A percentile compares a stretch with the other conserved stretches of the same genome.
Conservation (phyloP, 2,113 vertebrate genomes). For the Acanthochromis polyacanthus region DNA sequence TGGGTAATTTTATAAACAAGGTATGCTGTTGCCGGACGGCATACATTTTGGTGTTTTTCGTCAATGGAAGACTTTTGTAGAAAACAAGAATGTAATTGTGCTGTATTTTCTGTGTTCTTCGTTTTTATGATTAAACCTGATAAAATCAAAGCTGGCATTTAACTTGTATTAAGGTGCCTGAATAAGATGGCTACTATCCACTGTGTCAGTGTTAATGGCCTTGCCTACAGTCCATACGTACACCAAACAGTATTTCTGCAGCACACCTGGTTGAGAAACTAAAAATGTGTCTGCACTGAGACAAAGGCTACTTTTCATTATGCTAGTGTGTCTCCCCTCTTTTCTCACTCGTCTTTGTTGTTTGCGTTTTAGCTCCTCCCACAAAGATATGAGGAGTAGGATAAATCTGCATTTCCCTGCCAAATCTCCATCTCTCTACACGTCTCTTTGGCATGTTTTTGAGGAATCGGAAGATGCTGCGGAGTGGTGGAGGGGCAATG, state of each 20-base stretch:
- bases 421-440: too few species aligned
- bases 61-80: conserved; percentile 49
- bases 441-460: not conserved
- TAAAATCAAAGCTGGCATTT: not conserved
- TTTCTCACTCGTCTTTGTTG: too few species aligned
- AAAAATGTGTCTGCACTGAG: too few species aligned
- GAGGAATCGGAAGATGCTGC: not conserved
- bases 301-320: too few species aligned
- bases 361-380: too few species aligned
- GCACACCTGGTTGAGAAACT: too few species aligned
- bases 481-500: too few species aligned
- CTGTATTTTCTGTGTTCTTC: conserved; percentile 49
- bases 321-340: too few species aligned
- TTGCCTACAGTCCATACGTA: too few species aligned
- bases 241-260: too few species aligned
- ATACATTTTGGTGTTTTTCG: conserved; percentile 52
- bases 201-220: not conserved
- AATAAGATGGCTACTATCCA: not conserved
- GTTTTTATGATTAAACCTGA: conserved; percentile 59
- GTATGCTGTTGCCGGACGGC: conserved; percentile 42
- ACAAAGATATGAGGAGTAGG: too few species aligned
- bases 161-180: not conserved
- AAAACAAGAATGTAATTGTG: conserved; percentile 39
- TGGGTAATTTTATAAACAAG: conserved; percentile 45
- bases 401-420: too few species aligned